A percentile compares a stretch with the other conserved stretches of the same genome.
phyloP scores from a whole-genome alignment of 1,140 invertebrate genomes.

The Vollenhovia emeryi region DNA sequence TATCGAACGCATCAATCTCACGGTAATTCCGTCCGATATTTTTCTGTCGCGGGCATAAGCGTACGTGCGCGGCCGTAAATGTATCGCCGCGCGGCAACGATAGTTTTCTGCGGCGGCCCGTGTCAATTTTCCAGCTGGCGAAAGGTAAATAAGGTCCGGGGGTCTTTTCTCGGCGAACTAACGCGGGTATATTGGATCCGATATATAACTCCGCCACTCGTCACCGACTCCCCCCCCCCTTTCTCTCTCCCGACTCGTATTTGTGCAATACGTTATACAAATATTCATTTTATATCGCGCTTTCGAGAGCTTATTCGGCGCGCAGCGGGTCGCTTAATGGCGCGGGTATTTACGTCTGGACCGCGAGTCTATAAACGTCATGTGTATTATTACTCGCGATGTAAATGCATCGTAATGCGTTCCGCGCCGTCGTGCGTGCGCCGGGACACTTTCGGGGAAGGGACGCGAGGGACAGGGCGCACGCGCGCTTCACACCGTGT shows the following conservation, averaged over 20 bases:
- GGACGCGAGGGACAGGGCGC: neutral
- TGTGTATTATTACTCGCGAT: conserved; percentile 48
- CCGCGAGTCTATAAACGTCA: conserved; percentile 50
- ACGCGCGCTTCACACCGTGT: neutral
- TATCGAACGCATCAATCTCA: neutral
- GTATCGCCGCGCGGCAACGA: neutral
- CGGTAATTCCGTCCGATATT: neutral
- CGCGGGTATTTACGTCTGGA: conserved; percentile 51
- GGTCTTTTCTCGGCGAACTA: neutral
- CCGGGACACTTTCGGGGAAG: neutral
- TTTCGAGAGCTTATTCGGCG: conserved; percentile 36
- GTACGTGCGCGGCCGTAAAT: neutral
- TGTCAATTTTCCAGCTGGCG: conserved; percentile 6
- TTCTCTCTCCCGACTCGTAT: neutral
- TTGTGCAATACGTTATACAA: conserved; percentile 42
- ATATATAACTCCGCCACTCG: neutral
- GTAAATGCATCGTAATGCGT: conserved; percentile 51
- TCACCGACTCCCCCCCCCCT: no score
- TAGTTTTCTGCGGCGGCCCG: neutral
- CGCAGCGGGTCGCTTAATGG: conserved; percentile 42
- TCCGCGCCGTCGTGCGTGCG: neutral
- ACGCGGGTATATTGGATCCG: neutral
- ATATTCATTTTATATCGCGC: conserved; percentile 50
- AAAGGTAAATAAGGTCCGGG: conserved; percentile 36
- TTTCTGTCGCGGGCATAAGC: neutral